Conservation (phyloP, 53 echinoderm and acorn worm species). For the Antedon mediterranea region DNA sequence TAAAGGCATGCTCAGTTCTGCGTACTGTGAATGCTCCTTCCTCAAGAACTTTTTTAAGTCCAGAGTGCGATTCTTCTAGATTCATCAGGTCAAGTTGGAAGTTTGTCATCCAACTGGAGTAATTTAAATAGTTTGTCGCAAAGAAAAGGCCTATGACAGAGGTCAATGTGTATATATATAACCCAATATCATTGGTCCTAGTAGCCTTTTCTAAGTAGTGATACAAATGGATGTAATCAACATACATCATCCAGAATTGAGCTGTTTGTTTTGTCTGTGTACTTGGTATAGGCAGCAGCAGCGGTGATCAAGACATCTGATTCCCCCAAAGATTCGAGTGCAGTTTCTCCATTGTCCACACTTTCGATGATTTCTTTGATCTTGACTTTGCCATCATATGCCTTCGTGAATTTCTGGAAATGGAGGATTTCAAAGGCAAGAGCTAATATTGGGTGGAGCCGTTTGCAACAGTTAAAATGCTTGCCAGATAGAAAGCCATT, state of each 20-base stretch:
- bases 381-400: neutral
- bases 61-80: conserved; percentile 13
- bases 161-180: neutral
- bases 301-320: neutral
- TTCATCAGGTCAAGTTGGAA: conserved; percentile 20
- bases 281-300: neutral
- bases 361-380: neutral
- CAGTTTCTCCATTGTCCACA: neutral
- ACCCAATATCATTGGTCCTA: conserved; percentile 5
- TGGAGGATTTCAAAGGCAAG: conserved; percentile 13
- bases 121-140: conserved; percentile 12
- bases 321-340: neutral
- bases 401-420: conserved; percentile 5
- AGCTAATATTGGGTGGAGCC: conserved; percentile 18
- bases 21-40: conserved; percentile 5
- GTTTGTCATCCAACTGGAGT: conserved; percentile 10
- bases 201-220: neutral
- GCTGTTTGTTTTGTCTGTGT: conserved; percentile 2
- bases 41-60: neutral
- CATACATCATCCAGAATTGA: conserved; percentile 10
- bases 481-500: conserved; percentile 6
- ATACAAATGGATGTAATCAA: neutral
- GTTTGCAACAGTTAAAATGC: conserved; percentile 17
- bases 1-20: neutral
- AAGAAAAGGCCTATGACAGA: conserved; percentile 7